phyloP scores from a whole-genome alignment of 2,888 invertebrate species.

The Dynastes grantii region DNA sequence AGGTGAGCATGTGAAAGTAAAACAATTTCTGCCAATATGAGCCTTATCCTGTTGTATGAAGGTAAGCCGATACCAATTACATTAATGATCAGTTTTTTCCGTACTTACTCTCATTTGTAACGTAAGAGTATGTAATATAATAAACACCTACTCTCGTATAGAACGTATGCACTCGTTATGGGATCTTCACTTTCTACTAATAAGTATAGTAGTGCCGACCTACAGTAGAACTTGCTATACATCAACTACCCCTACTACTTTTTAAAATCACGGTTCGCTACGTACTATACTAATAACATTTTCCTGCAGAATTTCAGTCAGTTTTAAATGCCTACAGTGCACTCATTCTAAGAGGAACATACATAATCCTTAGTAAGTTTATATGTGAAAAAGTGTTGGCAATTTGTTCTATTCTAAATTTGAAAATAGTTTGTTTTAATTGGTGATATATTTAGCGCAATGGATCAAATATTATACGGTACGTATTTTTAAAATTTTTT shows the following conservation, averaged over 20 bases:
- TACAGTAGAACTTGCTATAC: conserved; percentile 34
- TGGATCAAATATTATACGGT: conserved; percentile 35
- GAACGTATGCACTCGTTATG: neutral
- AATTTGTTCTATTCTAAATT: conserved; percentile 17
- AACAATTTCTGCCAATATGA: conserved; percentile 2
- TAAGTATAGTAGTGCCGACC: neutral
- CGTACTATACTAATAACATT: conserved; percentile 43
- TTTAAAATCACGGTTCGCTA: conserved; percentile 22
- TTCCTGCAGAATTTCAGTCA: conserved; percentile 46
- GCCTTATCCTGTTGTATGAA: neutral
- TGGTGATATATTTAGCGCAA: neutral
- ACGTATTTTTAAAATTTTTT: conserved; percentile 4
- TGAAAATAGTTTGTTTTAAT: neutral
- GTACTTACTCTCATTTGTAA: neutral
- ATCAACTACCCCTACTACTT: conserved; percentile 44
- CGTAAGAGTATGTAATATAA: neutral
- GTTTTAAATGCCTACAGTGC: conserved; percentile 40
- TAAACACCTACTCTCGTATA: neutral
- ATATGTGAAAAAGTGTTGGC: neutral
- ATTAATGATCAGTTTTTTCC: neutral
- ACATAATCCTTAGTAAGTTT: conserved; percentile 7
- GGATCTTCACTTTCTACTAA: conserved; percentile 37
- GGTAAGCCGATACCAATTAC: neutral
- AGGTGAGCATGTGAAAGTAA: conserved; percentile 45
- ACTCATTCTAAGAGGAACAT: conserved; percentile 15